Evolutionary conservation across 2,113 vertebrate genomes (phyloP), one percentile per base, ranked within the genome.

Genomic region (Petaurus breviceps): DNA sequence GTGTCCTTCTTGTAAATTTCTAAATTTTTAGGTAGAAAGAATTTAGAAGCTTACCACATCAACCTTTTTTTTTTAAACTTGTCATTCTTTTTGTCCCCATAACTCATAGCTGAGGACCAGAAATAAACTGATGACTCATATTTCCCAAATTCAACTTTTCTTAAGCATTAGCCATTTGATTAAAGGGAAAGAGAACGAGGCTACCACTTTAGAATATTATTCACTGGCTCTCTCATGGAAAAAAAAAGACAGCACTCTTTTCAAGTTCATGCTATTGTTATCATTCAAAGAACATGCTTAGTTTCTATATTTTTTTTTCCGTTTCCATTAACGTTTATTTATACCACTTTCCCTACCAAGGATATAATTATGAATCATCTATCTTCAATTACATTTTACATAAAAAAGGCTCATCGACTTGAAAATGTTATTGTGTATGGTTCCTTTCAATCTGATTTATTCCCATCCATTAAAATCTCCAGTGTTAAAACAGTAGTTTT

Each of bases 301-400:
- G 95, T 93, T 92, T 98, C 97, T 97, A 97, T 96, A 97, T 94
- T 97, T 89, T 94, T 97, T 89, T 98, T 96, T 97, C 61, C 97
- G 92, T 98, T 96, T 97, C 96, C 97, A 94, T 96, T 98, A 97
- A 98, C 97, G 95, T 96, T 98, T 98, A 98, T 98, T 98, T 98
- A 97, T 96, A 98, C 93, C 77, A 1, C 14, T 91, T 93, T 97
- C 22, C 95, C 97, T 98, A 98, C 97, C 97, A 97, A 97, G 55
- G 53, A 93, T 97, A 94, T 98, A 97, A 98, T 98, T 98, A 97
- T 98, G 97, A 97, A 98, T 98, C 97, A 98, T 97, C 97, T 96
- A 98, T 98, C 98, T 97, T 98, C 97, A 98, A 97, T 97, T 97
- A 95, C 94, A 97, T 98, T 97, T 98, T 97, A 97, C 95, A 95